Evolutionary conservation across 2,888 invertebrate genomes (phyloP).

Genomic region (Phoenoteleia sp.): DNA sequence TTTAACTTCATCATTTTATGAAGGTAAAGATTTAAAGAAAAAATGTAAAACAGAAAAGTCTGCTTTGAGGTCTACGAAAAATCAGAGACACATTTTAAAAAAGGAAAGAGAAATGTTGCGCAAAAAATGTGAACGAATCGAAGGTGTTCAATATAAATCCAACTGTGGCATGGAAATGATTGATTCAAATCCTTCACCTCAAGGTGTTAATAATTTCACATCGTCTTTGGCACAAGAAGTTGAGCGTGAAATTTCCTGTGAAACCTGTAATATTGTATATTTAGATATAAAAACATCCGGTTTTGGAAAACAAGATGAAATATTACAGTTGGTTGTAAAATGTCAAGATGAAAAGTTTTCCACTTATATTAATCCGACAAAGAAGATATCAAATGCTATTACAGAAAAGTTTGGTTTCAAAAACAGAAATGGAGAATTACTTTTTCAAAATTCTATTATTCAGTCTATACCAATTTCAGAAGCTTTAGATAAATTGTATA

Average conservation of each 20-base stretch:
- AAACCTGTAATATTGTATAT: conserved; percentile 8
- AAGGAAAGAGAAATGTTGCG: conserved; percentile 11
- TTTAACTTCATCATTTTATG: conserved; percentile 6
- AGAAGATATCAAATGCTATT: conserved; percentile 9
- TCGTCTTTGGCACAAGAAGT: conserved; percentile 5
- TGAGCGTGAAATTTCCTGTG: conserved; percentile 1
- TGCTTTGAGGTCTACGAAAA: conserved; percentile 13
- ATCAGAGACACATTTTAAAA: conserved; percentile 6
- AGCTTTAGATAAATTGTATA: not conserved
- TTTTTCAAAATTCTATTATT: not conserved
- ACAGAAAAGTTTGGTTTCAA: conserved; percentile 10
- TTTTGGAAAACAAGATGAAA: conserved; percentile 19
- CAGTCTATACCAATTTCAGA: not conserved
- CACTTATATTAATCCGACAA: conserved; percentile 32
- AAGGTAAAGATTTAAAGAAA: conserved; percentile 13
- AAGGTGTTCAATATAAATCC: conserved; percentile 3
- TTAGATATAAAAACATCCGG: conserved; percentile 20
- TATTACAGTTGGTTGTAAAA: conserved; percentile 22
- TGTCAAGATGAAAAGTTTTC: not conserved
- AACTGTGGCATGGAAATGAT: conserved; percentile 19
- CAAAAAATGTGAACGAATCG: not conserved
- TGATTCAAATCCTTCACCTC: not conserved
- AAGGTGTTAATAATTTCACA: not conserved
- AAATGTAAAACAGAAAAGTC: conserved; percentile 5
- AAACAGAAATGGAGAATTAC: conserved; percentile 16